Evolutionary conservation across 35 echinoderm and acorn worm species (phyloP), one percentile per base, ranked within the genome.

Genomic region (Anneissia japonica): DNA sequence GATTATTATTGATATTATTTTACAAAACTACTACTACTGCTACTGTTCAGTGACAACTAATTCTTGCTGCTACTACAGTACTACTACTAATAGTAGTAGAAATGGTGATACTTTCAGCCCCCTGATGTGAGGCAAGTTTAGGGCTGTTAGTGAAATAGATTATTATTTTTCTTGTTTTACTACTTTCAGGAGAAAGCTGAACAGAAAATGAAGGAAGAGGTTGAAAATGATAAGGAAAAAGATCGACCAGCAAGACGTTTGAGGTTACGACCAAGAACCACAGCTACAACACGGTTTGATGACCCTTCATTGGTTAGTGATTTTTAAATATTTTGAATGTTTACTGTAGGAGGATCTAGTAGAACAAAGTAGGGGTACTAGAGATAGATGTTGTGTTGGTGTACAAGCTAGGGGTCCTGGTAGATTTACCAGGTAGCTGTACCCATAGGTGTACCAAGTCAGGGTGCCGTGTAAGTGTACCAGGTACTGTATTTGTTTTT

Each of bases 131-230:
- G n/a, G n/a, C n/a, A n/a, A n/a, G n/a, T n/a, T n/a, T n/a, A n/a
- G n/a, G n/a, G n/a, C n/a, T n/a, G n/a, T n/a, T n/a, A n/a, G n/a
- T n/a, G n/a, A n/a, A n/a, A n/a, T n/a, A n/a, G n/a, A n/a, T n/a
- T n/a, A n/a, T 3, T 35, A 33, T 46, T 31, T 31, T 31, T 51
- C 17, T 79, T 32, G 0, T 80, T 46, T 79, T 79, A 17, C 37
- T 35, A 21, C 32, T 84, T 84, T 17, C 38, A 97, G 90, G 92
- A 99, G 82, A 94, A 94, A 86, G 96, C 92, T 72, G 96, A 99
- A 77, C 85, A 97, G 85, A 73, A 82, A 14, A 79, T 91, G 92
- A 94, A 92, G 39, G 92, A 94, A 51, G 96, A 99, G 56, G 96
- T 94, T n/a, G 92, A 91, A 32, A 86, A 88, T 34, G 92, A 99